Percentiles rank a stretch among this genome's conserved stretches.
Evolutionary conservation across 2,888 invertebrate species (phyloP).

Genomic region (Scaptodrosophila latifasciaeformis): DNA sequence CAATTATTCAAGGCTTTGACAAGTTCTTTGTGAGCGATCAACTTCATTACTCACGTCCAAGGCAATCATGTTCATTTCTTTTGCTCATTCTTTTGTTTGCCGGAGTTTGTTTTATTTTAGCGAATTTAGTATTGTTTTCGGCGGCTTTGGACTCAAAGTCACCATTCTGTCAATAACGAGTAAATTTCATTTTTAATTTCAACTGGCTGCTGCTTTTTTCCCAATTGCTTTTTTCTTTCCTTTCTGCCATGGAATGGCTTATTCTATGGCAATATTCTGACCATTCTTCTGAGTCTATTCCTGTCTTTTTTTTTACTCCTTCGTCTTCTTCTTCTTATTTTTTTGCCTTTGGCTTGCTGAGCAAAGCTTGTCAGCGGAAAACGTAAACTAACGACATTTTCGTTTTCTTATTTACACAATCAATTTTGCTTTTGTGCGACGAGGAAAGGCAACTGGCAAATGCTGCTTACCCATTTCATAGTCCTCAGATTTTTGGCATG

Average conservation of each 20-base stretch:
- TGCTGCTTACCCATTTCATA: conserved; percentile 20
- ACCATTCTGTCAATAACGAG: conserved; percentile 57
- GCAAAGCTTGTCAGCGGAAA: conserved; percentile 60
- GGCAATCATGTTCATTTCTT: too few species aligned
- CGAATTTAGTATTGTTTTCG: too few species aligned
- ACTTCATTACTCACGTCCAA: too few species aligned
- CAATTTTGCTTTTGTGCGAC: conserved; percentile 63
- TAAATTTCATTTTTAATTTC: conserved; percentile 66
- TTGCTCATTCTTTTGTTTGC: too few species aligned
- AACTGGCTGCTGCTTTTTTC: conserved; percentile 33
- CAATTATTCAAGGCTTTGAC: too few species aligned
- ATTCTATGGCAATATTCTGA: conserved; percentile 3
- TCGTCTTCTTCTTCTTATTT: not conserved
- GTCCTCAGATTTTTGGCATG: not conserved
- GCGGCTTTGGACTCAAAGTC: too few species aligned
- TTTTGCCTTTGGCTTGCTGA: conserved; percentile 5
- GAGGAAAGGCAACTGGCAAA: conserved; percentile 15
- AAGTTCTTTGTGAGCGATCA: too few species aligned
- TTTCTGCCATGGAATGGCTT: conserved; percentile 11
- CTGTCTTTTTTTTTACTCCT: too few species aligned
- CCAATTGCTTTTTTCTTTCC: conserved; percentile 30
- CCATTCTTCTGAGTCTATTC: not conserved
- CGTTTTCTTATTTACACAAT: conserved; percentile 66
- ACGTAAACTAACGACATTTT: conserved; percentile 67
- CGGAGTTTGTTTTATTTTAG: too few species aligned